Conservation (phyloP, 2,888 invertebrate species). For the Cetonia aurata region DNA sequence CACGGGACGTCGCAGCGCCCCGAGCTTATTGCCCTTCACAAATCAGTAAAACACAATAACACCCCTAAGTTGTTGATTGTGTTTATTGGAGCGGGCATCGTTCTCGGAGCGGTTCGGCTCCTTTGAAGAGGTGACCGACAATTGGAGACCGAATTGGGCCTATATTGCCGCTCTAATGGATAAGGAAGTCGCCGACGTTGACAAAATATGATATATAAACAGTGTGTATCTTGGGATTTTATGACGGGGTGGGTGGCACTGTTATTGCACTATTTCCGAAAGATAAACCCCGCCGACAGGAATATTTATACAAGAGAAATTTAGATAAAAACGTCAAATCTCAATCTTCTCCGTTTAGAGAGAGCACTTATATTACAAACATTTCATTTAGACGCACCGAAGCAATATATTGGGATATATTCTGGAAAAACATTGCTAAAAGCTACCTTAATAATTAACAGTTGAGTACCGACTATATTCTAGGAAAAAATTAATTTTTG, state of each 20-base stretch:
- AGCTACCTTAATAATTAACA: too few species aligned
- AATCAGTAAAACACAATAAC: conserved; percentile 62
- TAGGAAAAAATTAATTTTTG: too few species aligned
- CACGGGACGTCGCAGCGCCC: neutral
- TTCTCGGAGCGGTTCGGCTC: conserved; percentile 51
- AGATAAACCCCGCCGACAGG: too few species aligned
- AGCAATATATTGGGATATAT: too few species aligned
- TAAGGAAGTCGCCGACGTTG: conserved; percentile 9
- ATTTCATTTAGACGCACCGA: too few species aligned
- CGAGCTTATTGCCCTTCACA: conserved; percentile 59
- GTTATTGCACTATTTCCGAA: neutral
- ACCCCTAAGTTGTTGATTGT: conserved; percentile 57
- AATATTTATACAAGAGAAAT: neutral
- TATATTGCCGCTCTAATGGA: conserved; percentile 46
- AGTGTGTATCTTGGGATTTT: neutral
- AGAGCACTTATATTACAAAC: too few species aligned
- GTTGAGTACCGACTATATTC: too few species aligned
- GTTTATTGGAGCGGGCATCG: conserved; percentile 55
- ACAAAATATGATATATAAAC: conserved; percentile 3
- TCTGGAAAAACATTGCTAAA: too few species aligned
- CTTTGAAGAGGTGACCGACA: conserved; percentile 59
- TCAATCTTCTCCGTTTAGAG: too few species aligned
- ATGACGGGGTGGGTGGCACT: neutral
- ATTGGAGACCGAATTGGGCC: conserved; percentile 53
- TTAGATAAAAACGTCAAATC: neutral